Percentiles rank a stretch among this genome's conserved stretches.
These are phyloP conservation scores for Ooceraea biroi DNA, from an alignment of 1,140 invertebrate genomes.

Conservation along the genomic window DNA sequence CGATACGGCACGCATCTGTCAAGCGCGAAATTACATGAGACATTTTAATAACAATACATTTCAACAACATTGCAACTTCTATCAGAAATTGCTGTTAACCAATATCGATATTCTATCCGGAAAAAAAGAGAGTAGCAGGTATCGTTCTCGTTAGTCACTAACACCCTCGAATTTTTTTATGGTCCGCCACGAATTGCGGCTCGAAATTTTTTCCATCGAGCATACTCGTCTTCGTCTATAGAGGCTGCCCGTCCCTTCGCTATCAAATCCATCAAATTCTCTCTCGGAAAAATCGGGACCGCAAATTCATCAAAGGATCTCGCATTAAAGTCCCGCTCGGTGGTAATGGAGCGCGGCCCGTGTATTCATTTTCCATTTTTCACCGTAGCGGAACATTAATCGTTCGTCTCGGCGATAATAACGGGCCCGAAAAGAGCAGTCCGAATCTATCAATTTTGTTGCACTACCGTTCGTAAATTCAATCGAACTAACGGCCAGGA, in stretches of 20 bases:
- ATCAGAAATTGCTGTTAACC: not conserved
- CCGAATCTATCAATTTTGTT: constrained; percentile 30
- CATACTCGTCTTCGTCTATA: constrained; percentile 34
- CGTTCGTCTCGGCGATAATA: constrained; percentile 23
- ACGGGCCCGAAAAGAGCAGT: constrained; percentile 26
- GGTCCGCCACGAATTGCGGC: constrained; percentile 25
- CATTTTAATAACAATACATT: not conserved
- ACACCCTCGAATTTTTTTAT: constrained; percentile 43
- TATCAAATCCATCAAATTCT: constrained; percentile 50
- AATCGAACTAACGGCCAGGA: constrained; percentile 36
- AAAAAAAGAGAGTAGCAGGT: not conserved
- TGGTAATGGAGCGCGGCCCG: constrained; percentile 38
- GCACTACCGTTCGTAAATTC: constrained; percentile 27
- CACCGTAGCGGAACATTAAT: constrained; percentile 30
- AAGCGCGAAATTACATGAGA: not conserved
- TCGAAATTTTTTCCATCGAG: constrained; percentile 31
- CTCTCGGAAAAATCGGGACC: constrained; percentile 43
- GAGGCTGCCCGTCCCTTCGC: not conserved
- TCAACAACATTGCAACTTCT: constrained; percentile 7
- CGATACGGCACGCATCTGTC: not conserved
- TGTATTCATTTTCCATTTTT: constrained; percentile 33
- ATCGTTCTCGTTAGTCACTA: constrained; percentile 38
- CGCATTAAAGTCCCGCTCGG: constrained; percentile 51
- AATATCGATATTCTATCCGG: constrained; percentile 17
- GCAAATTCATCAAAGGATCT: constrained; percentile 58